Conservation (phyloP, 2,797 vertebrate genomes). For the Mormyrus proboscirostris region DNA sequence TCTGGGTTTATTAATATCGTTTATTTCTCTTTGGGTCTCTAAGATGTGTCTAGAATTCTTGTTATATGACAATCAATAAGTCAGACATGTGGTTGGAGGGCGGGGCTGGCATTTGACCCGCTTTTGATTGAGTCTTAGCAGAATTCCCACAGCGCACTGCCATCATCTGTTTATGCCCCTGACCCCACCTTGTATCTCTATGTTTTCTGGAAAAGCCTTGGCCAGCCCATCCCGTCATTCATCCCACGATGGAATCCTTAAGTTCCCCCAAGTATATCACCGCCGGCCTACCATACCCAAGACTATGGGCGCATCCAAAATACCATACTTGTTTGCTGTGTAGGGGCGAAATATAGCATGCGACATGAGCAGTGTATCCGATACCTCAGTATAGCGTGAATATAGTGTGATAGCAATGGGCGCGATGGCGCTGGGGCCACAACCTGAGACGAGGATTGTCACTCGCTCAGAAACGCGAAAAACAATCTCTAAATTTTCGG, state of each 20-base stretch:
- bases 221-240: background rate
- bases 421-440: background rate
- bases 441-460: background rate
- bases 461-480: background rate
- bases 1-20: constrained; percentile 14
- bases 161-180: background rate
- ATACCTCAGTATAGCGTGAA: no score
- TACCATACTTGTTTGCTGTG: background rate
- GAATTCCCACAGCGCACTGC: background rate
- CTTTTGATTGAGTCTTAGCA: background rate
- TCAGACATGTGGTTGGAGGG: background rate
- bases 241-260: no score
- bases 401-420: no score
- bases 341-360: background rate
- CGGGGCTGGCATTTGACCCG: background rate
- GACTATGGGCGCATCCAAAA: background rate
- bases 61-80: constrained; percentile 13
- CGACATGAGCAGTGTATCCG: background rate
- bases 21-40: background rate
- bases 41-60: constrained; percentile 2
- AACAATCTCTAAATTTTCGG: background rate
- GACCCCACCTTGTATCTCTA: background rate
- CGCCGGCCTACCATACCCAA: background rate
- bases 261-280: background rate
- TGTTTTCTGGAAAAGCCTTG: background rate